A percentile compares a stretch with the other conserved stretches of the same genome.
phyloP scores from a whole-genome alignment of 2,113 vertebrate genomes.

The Leptobrachium ailaonicum region DNA sequence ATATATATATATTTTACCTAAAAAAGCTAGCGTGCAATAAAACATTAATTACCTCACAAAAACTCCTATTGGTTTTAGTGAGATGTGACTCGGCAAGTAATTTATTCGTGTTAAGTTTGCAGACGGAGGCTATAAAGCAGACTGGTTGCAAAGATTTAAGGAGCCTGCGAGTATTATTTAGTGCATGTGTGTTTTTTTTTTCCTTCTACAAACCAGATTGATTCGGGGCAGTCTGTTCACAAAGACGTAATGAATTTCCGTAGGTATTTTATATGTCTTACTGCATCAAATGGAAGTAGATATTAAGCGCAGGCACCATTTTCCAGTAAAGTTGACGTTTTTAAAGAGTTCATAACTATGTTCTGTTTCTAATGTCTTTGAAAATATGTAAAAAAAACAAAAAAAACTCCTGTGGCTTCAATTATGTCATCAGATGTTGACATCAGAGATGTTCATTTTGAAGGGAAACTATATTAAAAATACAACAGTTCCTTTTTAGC shows the following conservation, averaged over 20 bases:
- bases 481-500: too few species aligned
- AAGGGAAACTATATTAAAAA: too few species aligned
- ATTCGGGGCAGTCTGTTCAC: background rate
- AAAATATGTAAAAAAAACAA: background rate
- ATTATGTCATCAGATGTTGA: too few species aligned
- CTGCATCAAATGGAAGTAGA: background rate
- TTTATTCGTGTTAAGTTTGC: background rate
- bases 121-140: background rate
- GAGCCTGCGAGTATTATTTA: background rate
- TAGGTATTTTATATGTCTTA: background rate
- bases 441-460: too few species aligned
- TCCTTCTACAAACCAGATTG: background rate
- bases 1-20: background rate
- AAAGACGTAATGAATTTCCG: background rate
- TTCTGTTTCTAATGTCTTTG: background rate
- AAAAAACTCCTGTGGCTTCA: too few species aligned
- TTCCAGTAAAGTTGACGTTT: background rate
- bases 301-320: background rate
- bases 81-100: conserved; percentile 1
- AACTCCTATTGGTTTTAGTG: conserved; percentile 3
- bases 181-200: background rate
- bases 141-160: background rate
- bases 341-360: background rate
- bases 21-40: background rate
- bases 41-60: conserved; percentile 5